Evolutionary conservation across 1,140 invertebrate species (phyloP), one percentile per base, ranked within the genome.

Genomic region (Nylanderia fulva): DNA sequence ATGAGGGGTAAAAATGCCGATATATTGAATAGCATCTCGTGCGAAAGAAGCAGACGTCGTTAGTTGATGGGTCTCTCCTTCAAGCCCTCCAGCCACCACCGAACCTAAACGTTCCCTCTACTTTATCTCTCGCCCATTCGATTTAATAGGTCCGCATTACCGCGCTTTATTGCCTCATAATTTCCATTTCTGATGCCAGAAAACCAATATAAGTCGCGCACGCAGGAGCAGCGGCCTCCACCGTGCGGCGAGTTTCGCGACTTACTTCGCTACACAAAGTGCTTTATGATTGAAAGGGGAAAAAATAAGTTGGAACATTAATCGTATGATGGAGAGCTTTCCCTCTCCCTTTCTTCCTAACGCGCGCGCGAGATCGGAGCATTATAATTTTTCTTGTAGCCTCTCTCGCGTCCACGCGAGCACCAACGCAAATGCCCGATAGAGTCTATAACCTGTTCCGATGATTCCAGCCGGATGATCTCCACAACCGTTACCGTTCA

Each of bases 401-500:
- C 33, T 42, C 58, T 72, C 36, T 69, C 24, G 54, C 52, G 64
- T 77, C n/a, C 60, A 87, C 69, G 83, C 54, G 42, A 56, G 76
- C 58, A 66, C 29, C 21, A 60, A 60, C 52, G 72, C 48, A 54
- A 64, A 64, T 63, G 42, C 77, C 58, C 52, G 77, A 71, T 36
- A 42, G 42, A 85, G 64, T 56, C 83, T 63, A 85, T 85, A 88
- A 88, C 87, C 87, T 76, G 90, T 90, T 91, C 87, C 91, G 89
- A 91, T 92, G 91, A 92, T 92, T 89, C 69, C 77, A 85, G 84
- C 84, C 84, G 69, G 80, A 84, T 64, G 86, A 87, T 85, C 87
- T 87, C 77, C 91, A 92, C 91, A 92, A 91, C 91, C 89, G 91
- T 92, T 92, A 91, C 91, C 91, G 91, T 92, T 92, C 83, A 85